phyloP scores from a whole-genome alignment of 2,113 vertebrate genomes.

The Eidolon helvum region DNA sequence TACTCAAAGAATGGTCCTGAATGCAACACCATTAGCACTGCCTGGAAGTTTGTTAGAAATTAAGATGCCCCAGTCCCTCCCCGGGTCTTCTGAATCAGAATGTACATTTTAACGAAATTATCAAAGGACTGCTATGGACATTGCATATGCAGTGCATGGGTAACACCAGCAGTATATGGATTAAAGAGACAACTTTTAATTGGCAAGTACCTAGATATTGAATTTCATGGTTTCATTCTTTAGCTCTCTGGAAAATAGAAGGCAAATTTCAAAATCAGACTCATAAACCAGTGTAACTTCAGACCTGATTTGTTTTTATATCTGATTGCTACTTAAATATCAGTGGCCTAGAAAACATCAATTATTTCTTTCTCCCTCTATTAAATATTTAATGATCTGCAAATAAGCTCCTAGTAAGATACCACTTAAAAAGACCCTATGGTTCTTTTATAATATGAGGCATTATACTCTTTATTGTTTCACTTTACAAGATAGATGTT shows the following conservation, averaged over 20 bases:
- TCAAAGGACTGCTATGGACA: not conserved
- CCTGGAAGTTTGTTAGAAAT: not conserved
- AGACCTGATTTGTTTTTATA: slow-evolving; percentile 57
- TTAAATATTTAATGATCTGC: slow-evolving; percentile 41
- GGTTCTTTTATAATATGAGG: not conserved
- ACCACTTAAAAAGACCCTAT: not conserved
- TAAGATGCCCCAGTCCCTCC: not conserved
- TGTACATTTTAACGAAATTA: not conserved
- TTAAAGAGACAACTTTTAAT: not conserved
- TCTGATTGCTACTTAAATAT: slow-evolving; percentile 25
- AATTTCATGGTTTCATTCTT: not conserved
- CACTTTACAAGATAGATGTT: not conserved
- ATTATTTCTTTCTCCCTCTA: slow-evolving; percentile 48
- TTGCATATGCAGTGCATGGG: not conserved
- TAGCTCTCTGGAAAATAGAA: not conserved
- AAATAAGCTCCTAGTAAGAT: slow-evolving; percentile 30
- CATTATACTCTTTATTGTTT: not conserved
- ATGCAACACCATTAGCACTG: not conserved
- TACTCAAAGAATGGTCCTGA: not conserved
- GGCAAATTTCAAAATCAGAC: not conserved
- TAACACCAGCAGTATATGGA: not conserved
- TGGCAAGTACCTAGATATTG: not conserved
- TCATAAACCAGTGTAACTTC: not conserved
- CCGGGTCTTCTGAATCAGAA: not conserved
- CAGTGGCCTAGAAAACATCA: slow-evolving; percentile 15